Base-by-base conservation (phyloP, 2,888 invertebrate species). In the Scaptomyza tumidula region DNA sequence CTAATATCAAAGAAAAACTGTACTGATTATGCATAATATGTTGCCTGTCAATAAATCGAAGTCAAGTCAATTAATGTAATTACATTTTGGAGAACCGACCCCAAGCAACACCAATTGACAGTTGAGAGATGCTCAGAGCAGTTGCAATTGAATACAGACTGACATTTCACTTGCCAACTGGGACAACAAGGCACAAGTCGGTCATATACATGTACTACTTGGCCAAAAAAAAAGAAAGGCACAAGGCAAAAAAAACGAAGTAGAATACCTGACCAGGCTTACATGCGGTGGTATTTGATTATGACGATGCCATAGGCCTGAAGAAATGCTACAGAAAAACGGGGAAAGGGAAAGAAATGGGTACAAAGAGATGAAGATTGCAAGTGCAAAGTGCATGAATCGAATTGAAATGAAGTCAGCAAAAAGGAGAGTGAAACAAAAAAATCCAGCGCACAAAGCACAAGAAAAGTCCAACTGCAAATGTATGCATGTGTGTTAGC, bases 381-480 rank as follows among this genome's bases (percentile, higher is more conserved):
- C 19, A 52, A 59, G 71, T 43, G 60, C 63, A 66, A 73, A 67
- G 77, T 62, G 55, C 65, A 68, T 67, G 75, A 86, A 71, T 82
- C 70, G 58, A 74, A 81, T 62, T 64, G 65, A 75, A 80, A 59
- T 66, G 66, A 65, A 72, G 69, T 71, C 72, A 70, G 68, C 81
- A 78, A 68, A 70, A 80, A 72, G 66, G 63, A 13, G 2, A 7
- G 6, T 6, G 6, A 37, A 31, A 27, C 1, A 27, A 27, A 27
- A 27, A 79, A 71, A 78, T 69, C 71, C 64, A 53, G 48, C 63
- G 5, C 35, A 71, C 46, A 63, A 31, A 62, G 53, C 45, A 56
- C 11, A 52, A 49, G 27, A 43, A 45, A 33, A 60, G 16, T 52
- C 69, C 6, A 29, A 7, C 7, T 29, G 29, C 7, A 6, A 29